These are phyloP conservation scores for Virgularia gustaviana DNA, from an alignment of 92 coral and sea anemone genomes.

Conservation along the genomic window DNA sequence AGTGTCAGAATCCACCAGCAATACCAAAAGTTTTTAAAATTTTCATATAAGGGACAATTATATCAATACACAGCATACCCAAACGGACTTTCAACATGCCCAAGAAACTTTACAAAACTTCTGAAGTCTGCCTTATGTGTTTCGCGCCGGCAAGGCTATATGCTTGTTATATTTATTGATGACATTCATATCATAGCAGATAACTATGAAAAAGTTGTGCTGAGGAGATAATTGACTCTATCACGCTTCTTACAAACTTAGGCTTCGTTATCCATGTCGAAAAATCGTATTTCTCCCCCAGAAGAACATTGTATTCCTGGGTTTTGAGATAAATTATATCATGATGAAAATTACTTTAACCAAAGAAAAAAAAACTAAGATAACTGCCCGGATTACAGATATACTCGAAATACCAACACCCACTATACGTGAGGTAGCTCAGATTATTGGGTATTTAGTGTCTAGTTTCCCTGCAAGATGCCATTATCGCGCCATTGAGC, in stretches of 20 bases:
- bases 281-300: slow-evolving; percentile 42
- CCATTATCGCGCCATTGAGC: slow-evolving; percentile 45
- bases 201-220: slow-evolving; percentile 50
- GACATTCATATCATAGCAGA: slow-evolving; percentile 57
- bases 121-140: slow-evolving; percentile 54
- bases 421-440: too few species aligned
- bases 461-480: slow-evolving; percentile 60
- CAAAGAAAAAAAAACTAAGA: too few species aligned
- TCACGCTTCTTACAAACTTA: slow-evolving; percentile 30
- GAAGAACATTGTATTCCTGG: slow-evolving; percentile 36
- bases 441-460: too few species aligned
- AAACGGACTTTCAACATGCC: slow-evolving; percentile 52
- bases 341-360: slow-evolving; percentile 42
- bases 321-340: slow-evolving; percentile 35
- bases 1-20: background rate
- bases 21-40: slow-evolving; percentile 28
- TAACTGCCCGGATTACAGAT: too few species aligned
- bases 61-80: slow-evolving; percentile 44
- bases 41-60: slow-evolving; percentile 24
- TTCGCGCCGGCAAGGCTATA: slow-evolving; percentile 25
- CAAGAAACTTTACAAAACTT: slow-evolving; percentile 59
- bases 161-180: slow-evolving; percentile 48
- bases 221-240: slow-evolving; percentile 41
- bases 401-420: too few species aligned
- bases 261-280: slow-evolving; percentile 49